Base-by-base conservation (phyloP, 1,140 invertebrate species). In the Babylonia areolata region DNA sequence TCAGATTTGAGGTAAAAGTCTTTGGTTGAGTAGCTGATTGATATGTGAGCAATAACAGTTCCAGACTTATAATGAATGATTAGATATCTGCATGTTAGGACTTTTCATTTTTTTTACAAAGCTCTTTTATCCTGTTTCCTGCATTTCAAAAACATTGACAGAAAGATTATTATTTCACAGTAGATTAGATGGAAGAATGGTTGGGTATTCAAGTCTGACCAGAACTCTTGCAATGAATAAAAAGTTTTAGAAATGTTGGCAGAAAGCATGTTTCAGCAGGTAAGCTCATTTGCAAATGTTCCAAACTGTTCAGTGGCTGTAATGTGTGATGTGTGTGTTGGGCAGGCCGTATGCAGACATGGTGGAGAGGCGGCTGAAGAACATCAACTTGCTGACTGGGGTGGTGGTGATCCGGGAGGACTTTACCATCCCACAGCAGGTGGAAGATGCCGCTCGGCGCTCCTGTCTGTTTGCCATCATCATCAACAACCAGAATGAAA, bases 381-480 rank as follows among this genome's bases (percentile, higher is more conserved):
- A 96, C 33, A 91, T 97, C 23, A 97, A 97, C 5, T 95, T 99
- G 81, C 96, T 96, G 12, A 97, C 98, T 6, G 97, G 98, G 93
- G 94, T 98, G 0, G 73, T 85, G 17, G 94, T 98, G 31, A 98
- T 98, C 93, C 97, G 97, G 0, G 98, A 98, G 93, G 97, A 97
- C 92, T 96, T 97, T 91, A 97, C 98, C 1, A 96, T 97, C 15
- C 95, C 98, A 3, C 96, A 97, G 90, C 97, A 98, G 35, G 94
- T 99, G n/a, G 97, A 97, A 31, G 98, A 98, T 92, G 97, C 98
- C 42, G 96, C 97, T 0, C 96, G 96, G 31, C 95, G 97, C 3
- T 97, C 97, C 15, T 97, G 97, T 90, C 95, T 98, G 0, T 99
- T 98, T 95, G 98, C 97, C 0, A 97, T 99, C 87, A 95, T 98